Base-by-base conservation (phyloP, 2,888 invertebrate genomes). In the Rosalia funebris region DNA sequence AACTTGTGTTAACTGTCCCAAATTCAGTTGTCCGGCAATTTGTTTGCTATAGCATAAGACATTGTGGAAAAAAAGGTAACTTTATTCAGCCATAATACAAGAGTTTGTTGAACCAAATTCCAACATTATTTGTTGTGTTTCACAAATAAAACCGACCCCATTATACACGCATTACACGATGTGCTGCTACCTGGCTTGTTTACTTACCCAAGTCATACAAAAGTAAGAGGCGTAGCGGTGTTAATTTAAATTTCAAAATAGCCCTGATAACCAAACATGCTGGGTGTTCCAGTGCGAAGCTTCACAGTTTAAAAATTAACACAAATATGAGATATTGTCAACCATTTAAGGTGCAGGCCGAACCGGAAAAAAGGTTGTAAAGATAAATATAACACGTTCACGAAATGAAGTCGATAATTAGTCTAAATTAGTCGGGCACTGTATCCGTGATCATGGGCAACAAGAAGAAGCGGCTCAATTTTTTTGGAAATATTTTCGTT, bases 151-250 rank as follows among this genome's bases (percentile, higher is more conserved):
- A 60, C 65, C 57, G 61, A 62, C 57, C 58, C 69, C 66, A 71
- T 71, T 69, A 71, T 64, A 67, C 65, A 65, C 63, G 63, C 63
- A 69, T 69, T 71, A 69, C 67, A 67, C 53, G 62, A 67, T 65
- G 64, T 61, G 57, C 53, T 39, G 55, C 71, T 71, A 71, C 71
- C 69, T 71, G 68, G 58, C 65, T 63, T 70, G 63, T 70, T 70
- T 70, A 62, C 59, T 64, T 46, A 62, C 61, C 50, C 10, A 20
- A 50, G 19, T 39, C 50, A 39, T 39, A 50, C 50, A 50, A 50
- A 50, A 50, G 19, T 37, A 39, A 37, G 39, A 50, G 39, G 50
- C 50, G 50, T 39, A 50, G 37, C 50, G 39, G 37, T 25, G 25
- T 9, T 37, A 50, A 50, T 50, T 50, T 41, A 41, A 50, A 50